Evolutionary conservation across 1,140 invertebrate genomes (phyloP), one percentile per base, ranked within the genome.

Genomic region (Drosophila obscura): DNA sequence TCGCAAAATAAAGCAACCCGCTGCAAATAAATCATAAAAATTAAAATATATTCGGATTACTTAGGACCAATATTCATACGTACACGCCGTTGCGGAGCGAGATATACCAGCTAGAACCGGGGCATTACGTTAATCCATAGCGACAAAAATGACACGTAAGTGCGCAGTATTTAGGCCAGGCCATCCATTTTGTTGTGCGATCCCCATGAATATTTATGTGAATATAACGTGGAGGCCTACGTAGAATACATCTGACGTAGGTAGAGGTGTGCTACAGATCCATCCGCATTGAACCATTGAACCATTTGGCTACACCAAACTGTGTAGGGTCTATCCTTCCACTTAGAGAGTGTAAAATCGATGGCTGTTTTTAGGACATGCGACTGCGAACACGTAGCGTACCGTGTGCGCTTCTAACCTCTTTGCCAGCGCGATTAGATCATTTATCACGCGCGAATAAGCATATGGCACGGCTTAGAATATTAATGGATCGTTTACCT

Each of bases 81-180:
- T 13, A 8, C 4, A 39, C 35, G 35, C 35, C 35, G 13, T 13
- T 39, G 11, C 35, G 11, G 11, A 39, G 11, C 11, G 35, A 39
- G 11, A 39, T 39, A 4, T 39, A 11, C 4, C 11, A 39, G 11
- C 35, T 39, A 39, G 16, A 43, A 51, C 11, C 13, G 11, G 35
- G 5, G 35, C 35, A 13, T 39, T 13, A 13, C 35, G 11, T 39
- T 13, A 5, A 13, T 13, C 4, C 4, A 13, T 4, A 31, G 19
- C 28, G 26, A 28, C 26, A 4, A 65, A 75, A 43, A 75, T 75
- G 72, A 75, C 72, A 75, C 72, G 72, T 75, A 75, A 75, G 72
- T 75, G 22, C 7, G 0, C 15, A 39, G 43, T 24, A 44, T 31
- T 11, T 1, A 5, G 2, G 8, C 31, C 22, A 24, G 7, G 15